Percentiles rank a stretch among this genome's conserved stretches.
These are phyloP conservation scores for Erebia aethiops DNA, from an alignment of 2,888 invertebrate species.

Conservation along the genomic window DNA sequence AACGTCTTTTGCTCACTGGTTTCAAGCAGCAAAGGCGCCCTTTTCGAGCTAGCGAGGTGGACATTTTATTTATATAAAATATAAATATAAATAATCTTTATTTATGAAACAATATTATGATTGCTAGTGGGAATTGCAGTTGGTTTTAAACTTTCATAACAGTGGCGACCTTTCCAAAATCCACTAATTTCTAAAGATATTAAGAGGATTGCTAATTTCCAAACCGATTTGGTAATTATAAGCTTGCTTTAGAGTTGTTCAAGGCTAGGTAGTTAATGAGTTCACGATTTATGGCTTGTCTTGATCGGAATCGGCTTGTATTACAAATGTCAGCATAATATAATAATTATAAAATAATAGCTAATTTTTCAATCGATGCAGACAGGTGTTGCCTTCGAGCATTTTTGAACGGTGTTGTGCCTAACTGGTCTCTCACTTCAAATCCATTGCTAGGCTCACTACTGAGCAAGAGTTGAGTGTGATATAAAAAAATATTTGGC, in stretches of 20 bases:
- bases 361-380: not conserved
- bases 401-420: too few species aligned
- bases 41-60: too few species aligned
- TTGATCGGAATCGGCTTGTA: not conserved
- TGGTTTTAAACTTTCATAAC: not conserved
- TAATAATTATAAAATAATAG: not conserved
- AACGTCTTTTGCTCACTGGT: too few species aligned
- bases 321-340: conserved; percentile 7
- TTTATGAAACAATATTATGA: too few species aligned
- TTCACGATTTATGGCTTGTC: conserved; percentile 1
- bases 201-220: conserved; percentile 2
- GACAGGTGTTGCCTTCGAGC: too few species aligned
- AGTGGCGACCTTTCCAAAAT: conserved; percentile 1
- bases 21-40: too few species aligned
- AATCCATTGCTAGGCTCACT: too few species aligned
- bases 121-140: not conserved
- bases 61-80: too few species aligned
- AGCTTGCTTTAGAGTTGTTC: not conserved
- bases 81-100: too few species aligned
- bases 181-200: conserved; percentile 1
- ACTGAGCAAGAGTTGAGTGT: too few species aligned
- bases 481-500: too few species aligned
- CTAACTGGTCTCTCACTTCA: too few species aligned
- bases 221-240: conserved; percentile 3
- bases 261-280: not conserved